These are phyloP conservation scores for Tauraco erythrolophus DNA, from an alignment of 2,113 vertebrate species.

Conservation along the genomic window DNA sequence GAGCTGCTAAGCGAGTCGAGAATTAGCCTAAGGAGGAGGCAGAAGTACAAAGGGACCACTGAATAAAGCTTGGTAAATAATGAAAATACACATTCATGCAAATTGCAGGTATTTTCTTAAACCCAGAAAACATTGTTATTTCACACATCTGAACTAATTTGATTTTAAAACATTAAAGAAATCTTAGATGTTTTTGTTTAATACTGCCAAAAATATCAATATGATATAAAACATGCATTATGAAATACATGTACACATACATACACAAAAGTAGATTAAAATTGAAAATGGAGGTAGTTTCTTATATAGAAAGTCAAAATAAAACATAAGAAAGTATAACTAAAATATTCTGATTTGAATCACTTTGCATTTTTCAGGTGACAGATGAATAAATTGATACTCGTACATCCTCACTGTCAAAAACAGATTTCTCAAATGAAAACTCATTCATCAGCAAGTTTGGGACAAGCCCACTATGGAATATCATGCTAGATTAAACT, in stretches of 20 bases:
- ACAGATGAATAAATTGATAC: background rate
- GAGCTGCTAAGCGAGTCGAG: background rate
- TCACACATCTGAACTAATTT: background rate
- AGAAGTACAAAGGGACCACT: background rate
- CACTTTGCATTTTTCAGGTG: background rate
- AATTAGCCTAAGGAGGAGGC: background rate
- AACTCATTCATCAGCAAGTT: background rate
- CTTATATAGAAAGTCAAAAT: background rate
- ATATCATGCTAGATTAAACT: background rate
- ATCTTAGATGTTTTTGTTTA: background rate
- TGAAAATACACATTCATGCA: background rate
- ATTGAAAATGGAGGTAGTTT: background rate
- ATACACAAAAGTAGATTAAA: background rate
- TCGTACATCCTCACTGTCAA: background rate
- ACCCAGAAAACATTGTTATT: background rate
- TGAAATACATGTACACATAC: background rate
- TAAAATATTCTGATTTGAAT: conserved; percentile 3
- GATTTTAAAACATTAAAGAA: background rate
- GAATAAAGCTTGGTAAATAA: background rate
- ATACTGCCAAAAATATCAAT: background rate
- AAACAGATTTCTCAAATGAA: background rate
- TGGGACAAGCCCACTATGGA: background rate
- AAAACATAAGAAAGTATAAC: background rate
- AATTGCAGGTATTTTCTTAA: background rate
- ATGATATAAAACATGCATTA: background rate